Base-by-base conservation (phyloP, 2,113 vertebrate genomes). In the Anolis carolinensis region DNA sequence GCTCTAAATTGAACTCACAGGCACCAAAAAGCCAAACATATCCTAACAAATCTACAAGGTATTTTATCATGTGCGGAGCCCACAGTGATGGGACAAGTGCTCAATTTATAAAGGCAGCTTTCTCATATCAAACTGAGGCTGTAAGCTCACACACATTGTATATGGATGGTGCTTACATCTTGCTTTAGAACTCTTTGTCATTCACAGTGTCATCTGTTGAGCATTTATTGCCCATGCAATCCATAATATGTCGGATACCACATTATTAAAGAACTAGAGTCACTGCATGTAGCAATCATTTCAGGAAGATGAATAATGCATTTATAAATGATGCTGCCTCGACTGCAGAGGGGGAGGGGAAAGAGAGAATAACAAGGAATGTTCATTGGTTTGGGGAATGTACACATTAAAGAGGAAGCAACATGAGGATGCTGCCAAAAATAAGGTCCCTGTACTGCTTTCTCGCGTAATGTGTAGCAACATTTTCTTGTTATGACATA, bases 271-370 rank as follows among this genome's bases (percentile, higher is more conserved):
- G 62, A 84, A 75, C 70, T 59, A 75, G 70, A 32, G 0, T 55
- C 50, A 27, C 82, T 68, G 59, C 48, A 68, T 81, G 70, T 75
- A 81, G 32, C 77, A 65, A 84, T 88, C 77, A 34, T 80, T 88
- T 84, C 76, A 80, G 82, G 78, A 68, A 88, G 77, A 70, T 88
- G 77, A 88, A 68, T 75, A 84, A 84, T 81, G 75, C 59, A 65
- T 75, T 81, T 68, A 79, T 68, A 81, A 85, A 87, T 77, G 63
- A 82, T 59, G 63, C 36, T 8, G 68, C 62, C 55, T 65, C 59
- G 59, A 44, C 27, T 34, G 71, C n/a, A 65, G 44, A 48, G 16
- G 8, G 1, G 13, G 5, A 32, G 21, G 44, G 18, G 67, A 23
- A 55, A 30, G 18, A 23, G 81, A 36, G 39, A 32, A 11, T 50